Percentiles rank a stretch among this genome's conserved stretches.
Conservation (phyloP, 2,113 vertebrate genomes). For the Mugil cephalus region DNA sequence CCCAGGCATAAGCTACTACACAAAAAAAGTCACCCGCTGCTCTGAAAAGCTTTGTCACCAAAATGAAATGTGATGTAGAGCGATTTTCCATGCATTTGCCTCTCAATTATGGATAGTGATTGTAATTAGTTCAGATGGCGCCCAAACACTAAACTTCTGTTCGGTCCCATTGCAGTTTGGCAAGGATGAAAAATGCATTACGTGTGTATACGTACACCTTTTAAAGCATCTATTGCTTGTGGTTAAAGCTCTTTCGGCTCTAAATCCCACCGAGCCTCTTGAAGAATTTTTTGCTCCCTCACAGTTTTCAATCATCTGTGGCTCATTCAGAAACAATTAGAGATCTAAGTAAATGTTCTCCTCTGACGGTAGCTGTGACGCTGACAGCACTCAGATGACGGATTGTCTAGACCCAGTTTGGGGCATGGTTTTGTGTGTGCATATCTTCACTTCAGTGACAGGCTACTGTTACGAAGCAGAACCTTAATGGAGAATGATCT, state of each 20-base stretch:
- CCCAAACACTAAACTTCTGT: constrained; percentile 82
- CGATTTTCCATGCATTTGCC: constrained; percentile 75
- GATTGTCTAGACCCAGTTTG: constrained; percentile 36
- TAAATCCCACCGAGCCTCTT: constrained; percentile 58
- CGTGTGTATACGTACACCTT: constrained; percentile 64
- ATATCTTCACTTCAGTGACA: constrained; percentile 45
- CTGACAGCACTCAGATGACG: constrained; percentile 25
- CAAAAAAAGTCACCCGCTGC: constrained; percentile 66
- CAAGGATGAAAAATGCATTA: constrained; percentile 77
- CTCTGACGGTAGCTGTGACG: constrained; percentile 6
- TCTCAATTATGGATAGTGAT: constrained; percentile 84
- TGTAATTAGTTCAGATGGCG: constrained; percentile 77
- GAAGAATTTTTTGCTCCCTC: constrained; percentile 49
- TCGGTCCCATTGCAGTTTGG: constrained; percentile 79
- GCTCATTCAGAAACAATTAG: constrained; percentile 56
- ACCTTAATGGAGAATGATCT: constrained; percentile 60
- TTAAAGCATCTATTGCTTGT: constrained; percentile 46
- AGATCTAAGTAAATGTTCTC: constrained; percentile 54
- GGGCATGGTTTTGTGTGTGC: constrained; percentile 33
- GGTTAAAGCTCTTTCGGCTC: constrained; percentile 53
- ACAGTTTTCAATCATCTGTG: constrained; percentile 42
- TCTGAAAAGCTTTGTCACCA: constrained; percentile 76
- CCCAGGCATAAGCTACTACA: constrained; percentile 63
- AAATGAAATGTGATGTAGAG: constrained; percentile 77
- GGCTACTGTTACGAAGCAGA: constrained; percentile 43